Base-by-base conservation (phyloP, 2,113 vertebrate species). In the Coracopsis vasa region DNA sequence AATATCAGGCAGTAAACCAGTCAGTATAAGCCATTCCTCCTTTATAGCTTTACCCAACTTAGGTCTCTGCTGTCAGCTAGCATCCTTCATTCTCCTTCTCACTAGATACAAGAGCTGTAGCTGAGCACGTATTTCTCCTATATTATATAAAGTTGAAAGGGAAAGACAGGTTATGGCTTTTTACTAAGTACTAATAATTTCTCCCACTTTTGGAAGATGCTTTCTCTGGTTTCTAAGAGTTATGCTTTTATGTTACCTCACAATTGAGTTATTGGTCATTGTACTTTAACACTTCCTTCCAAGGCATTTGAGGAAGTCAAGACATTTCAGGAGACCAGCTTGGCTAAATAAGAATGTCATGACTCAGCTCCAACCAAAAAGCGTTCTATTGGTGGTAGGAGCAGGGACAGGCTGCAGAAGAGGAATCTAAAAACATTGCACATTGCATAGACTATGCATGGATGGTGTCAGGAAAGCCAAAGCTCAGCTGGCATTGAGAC, bases 371-470 rank as follows among this genome's bases (percentile, higher is more conserved):
- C 9, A 65, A 33, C 16, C 12, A 50, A 41, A 62, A 86, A 77
- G 1, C 0, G 33, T 25, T 51, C 51, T 11, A 2, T 1, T 60
- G 19, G 19, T 74, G 8, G 3, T 60, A 14, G 23, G 60, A 64
- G 25, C 17, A 54, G 45, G 11, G 15, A 51, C 3, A 39, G 6
- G 7, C 4, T 66, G 37, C 25, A 53, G 45, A 80, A 70, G 27
- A 69, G 10, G 28, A 78, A 78, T 48, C 65, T 58, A 41, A 91
- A 86, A 67, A 3, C 1, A 2, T 35, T 66, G 33, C 12, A 3
- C 1, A 2, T 35, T 66, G 33, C 12, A 21, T 3, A 69, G 24
- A 10, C 48, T 37, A 61, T 24, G 16, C 1, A 19, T 7, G 11
- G 5, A 24, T 15, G 4, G 14, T 23, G 17, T 24, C 16, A 86